Evolutionary conservation across 2,113 vertebrate species (phyloP).

Genomic region (Macrotus californicus): DNA sequence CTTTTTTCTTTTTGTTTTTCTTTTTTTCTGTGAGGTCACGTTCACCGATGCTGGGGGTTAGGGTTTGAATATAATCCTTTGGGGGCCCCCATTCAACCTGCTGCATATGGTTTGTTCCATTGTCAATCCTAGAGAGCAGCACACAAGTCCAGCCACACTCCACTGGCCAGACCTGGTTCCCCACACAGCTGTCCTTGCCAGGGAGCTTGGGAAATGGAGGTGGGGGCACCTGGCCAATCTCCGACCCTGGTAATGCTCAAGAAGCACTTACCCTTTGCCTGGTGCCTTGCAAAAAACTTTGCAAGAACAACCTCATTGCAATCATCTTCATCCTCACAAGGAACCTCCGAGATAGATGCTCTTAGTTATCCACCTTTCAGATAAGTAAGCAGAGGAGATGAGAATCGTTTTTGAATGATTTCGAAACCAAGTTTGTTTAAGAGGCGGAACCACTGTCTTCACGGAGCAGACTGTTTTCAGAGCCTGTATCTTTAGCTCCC

Average conservation of each 20-base stretch:
- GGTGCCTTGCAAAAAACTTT: neutral
- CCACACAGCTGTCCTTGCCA: neutral
- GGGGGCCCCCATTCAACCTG: neutral
- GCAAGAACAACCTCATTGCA: neutral
- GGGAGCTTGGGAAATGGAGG: neutral
- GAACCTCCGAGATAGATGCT: neutral
- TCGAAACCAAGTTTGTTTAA: neutral
- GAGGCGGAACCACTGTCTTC: neutral
- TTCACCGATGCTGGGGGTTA: neutral
- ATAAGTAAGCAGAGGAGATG: neutral
- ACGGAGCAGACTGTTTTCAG: neutral
- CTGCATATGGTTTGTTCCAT: neutral
- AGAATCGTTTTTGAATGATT: neutral
- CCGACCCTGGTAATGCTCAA: accelerated
- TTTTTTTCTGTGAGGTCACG: neutral
- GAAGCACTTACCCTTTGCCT: accelerated
- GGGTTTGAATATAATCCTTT: neutral
- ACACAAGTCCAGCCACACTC: neutral
- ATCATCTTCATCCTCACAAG: neutral
- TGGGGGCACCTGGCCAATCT: too few species aligned
- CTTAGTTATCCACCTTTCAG: neutral
- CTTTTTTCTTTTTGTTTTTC: accelerated
- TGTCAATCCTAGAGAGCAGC: neutral
- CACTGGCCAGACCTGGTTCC: too few species aligned
- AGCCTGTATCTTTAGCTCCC: too few species aligned